Evolutionary conservation across 2,888 invertebrate species (phyloP).

Genomic region (Lepetodrilus schrolli): DNA sequence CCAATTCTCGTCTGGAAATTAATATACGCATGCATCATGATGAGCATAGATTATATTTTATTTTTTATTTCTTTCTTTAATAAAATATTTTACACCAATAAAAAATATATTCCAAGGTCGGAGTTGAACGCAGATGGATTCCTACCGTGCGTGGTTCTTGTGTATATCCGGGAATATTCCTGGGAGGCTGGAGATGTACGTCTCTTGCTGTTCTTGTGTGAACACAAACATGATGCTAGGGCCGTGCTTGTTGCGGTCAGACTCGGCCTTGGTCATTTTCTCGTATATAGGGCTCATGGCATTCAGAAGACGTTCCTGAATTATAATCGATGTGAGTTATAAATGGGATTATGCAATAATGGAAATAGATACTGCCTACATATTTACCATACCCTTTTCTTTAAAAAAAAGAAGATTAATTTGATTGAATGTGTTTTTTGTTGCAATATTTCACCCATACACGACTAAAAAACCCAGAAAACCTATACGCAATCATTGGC

Average conservation of each 20-base stretch:
- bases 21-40: too few species aligned
- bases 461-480: too few species aligned
- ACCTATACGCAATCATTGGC: too few species aligned
- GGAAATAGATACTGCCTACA: too few species aligned
- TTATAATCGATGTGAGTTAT: too few species aligned
- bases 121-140: not conserved
- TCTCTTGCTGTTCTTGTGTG: constrained; percentile 78
- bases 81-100: not conserved
- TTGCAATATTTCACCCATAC: too few species aligned
- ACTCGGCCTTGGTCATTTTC: constrained; percentile 87
- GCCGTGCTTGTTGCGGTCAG: constrained; percentile 86
- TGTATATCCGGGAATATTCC: constrained; percentile 71
- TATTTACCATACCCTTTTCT: too few species aligned
- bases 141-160: constrained; percentile 75
- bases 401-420: too few species aligned
- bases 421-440: too few species aligned
- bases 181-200: constrained; percentile 66
- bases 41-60: too few species aligned
- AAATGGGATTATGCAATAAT: too few species aligned
- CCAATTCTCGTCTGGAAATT: constrained; percentile 65
- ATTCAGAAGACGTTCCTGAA: constrained; percentile 82
- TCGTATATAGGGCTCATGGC: constrained; percentile 87
- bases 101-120: not conserved
- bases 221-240: constrained; percentile 89
- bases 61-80: not conserved